These are phyloP conservation scores for Thymelicus acteon DNA, from an alignment of 2,888 invertebrate species.

Conservation along the genomic window DNA sequence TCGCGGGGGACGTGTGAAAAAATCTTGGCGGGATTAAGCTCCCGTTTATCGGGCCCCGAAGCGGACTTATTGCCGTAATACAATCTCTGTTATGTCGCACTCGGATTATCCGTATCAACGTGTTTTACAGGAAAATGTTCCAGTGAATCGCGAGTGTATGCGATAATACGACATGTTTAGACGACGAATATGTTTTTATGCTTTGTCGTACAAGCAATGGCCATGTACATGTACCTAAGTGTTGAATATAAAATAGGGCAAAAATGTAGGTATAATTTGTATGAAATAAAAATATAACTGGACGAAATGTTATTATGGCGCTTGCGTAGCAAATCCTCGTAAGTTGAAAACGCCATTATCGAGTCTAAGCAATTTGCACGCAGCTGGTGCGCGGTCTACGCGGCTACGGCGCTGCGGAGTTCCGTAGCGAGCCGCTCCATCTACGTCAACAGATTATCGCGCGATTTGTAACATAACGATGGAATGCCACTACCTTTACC, in stretches of 20 bases:
- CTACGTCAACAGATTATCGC: slow-evolving; percentile 15
- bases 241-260: neutral
- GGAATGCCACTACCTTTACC: neutral
- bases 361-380: slow-evolving; percentile 77
- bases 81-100: slow-evolving; percentile 81
- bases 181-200: neutral
- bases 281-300: neutral
- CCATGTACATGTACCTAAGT: neutral
- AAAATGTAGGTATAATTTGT: no score
- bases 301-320: slow-evolving; percentile 52
- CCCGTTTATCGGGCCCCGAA: slow-evolving; percentile 73
- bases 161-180: slow-evolving; percentile 15
- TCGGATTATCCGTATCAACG: slow-evolving; percentile 74
- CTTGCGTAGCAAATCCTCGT: slow-evolving; percentile 74
- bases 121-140: slow-evolving; percentile 61
- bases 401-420: slow-evolving; percentile 35
- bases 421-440: slow-evolving; percentile 6
- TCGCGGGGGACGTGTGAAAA: slow-evolving; percentile 81
- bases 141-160: slow-evolving; percentile 40
- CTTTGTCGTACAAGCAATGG: neutral
- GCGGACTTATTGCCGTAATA: slow-evolving; percentile 80
- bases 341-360: slow-evolving; percentile 83
- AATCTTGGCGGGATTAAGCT: slow-evolving; percentile 76
- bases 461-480: slow-evolving; percentile 19
- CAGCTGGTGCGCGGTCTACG: slow-evolving; percentile 71